These are phyloP conservation scores for Noctua fimbriata DNA, from an alignment of 2,888 invertebrate genomes.

Conservation along the genomic window DNA sequence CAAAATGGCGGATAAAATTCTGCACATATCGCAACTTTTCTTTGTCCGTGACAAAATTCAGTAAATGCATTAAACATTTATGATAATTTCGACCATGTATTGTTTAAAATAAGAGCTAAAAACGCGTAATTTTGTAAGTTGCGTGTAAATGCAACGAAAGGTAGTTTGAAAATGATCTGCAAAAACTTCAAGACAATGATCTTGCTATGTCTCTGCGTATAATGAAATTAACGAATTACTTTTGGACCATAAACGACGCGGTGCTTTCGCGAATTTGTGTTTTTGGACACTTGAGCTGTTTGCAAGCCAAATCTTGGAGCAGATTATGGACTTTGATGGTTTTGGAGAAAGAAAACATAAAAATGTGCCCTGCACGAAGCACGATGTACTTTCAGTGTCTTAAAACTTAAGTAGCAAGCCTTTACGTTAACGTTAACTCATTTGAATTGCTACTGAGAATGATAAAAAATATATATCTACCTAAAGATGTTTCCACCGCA, in stretches of 20 bases:
- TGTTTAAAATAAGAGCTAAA: conserved; percentile 55
- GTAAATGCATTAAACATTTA: conserved; percentile 56
- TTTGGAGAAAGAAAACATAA: conserved; percentile 49
- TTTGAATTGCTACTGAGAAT: background rate
- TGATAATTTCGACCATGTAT: conserved; percentile 58
- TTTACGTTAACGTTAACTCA: background rate
- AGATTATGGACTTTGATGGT: conserved; percentile 26
- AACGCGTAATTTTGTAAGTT: conserved; percentile 32
- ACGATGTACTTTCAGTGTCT: conserved; percentile 8
- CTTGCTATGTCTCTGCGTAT: conserved; percentile 52
- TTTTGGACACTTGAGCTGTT: conserved; percentile 43
- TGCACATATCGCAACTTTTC: conserved; percentile 60
- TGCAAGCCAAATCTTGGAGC: conserved; percentile 22
- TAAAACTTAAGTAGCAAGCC: conserved; percentile 7
- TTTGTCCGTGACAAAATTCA: conserved; percentile 63
- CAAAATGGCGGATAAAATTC: conserved; percentile 66
- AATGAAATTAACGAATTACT: conserved; percentile 63
- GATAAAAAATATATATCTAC: background rate
- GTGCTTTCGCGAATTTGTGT: conserved; percentile 52
- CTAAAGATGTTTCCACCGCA: background rate
- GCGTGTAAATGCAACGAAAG: conserved; percentile 35
- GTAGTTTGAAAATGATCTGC: conserved; percentile 61
- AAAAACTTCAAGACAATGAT: conserved; percentile 52
- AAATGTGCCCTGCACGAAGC: background rate
- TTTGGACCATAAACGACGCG: conserved; percentile 57